Conservation (phyloP, 2,888 invertebrate genomes). For the Cyaniris semiargus region DNA sequence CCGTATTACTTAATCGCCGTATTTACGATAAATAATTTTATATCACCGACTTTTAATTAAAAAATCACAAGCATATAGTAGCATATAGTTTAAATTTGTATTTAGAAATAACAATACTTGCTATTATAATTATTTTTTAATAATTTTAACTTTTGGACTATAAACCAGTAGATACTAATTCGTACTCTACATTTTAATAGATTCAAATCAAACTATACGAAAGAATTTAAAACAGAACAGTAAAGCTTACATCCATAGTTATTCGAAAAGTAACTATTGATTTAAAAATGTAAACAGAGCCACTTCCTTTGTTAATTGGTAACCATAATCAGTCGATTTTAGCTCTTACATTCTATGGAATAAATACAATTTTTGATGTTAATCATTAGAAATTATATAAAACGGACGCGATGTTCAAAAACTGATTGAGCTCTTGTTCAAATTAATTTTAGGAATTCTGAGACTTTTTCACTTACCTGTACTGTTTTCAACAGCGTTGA, state of each 20-base stretch:
- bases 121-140: too few species aligned
- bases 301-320: conserved; percentile 51
- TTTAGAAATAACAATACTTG: too few species aligned
- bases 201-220: background rate
- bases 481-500: background rate
- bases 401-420: conserved; percentile 10
- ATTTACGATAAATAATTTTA: too few species aligned
- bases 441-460: background rate
- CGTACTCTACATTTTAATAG: background rate
- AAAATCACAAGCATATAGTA: too few species aligned
- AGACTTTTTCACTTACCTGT: background rate
- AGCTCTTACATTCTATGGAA: background rate
- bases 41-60: too few species aligned
- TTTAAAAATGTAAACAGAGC: conserved; percentile 47
- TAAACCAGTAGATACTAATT: too few species aligned
- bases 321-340: background rate
- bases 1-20: too few species aligned
- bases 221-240: conserved; percentile 1
- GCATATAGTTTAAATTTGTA: too few species aligned
- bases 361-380: background rate
- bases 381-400: background rate
- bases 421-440: conserved; percentile 2
- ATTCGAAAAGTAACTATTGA: conserved; percentile 48
- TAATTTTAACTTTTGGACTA: too few species aligned
- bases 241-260: conserved; percentile 2